Conservation (phyloP, 2,113 vertebrate genomes). For the Paedocypris sp. region DNA sequence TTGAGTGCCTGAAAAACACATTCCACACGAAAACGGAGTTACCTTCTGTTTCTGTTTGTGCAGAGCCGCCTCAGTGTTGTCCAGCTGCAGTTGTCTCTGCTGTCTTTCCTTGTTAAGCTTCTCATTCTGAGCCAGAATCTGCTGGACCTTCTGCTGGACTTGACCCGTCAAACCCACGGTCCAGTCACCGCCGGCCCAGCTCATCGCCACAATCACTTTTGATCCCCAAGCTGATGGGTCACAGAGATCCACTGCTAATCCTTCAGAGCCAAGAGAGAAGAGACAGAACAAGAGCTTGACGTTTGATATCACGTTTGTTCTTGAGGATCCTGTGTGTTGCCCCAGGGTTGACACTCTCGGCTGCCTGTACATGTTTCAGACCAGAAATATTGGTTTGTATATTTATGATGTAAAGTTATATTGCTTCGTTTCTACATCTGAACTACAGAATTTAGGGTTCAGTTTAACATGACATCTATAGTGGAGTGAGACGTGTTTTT, state of each 20-base stretch:
- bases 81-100: constrained; percentile 68
- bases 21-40: not conserved
- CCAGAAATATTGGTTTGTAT: constrained; percentile 5
- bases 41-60: constrained; percentile 67
- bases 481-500: too few relatives aligned
- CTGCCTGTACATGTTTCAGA: not conserved
- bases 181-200: constrained; percentile 72
- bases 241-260: constrained; percentile 6
- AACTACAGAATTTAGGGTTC: too few relatives aligned
- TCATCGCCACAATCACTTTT: constrained; percentile 46
- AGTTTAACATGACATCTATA: too few relatives aligned
- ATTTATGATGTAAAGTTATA: not conserved
- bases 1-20: not conserved
- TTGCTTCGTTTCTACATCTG: not conserved
- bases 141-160: constrained; percentile 60
- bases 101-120: constrained; percentile 60
- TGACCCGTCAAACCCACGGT: constrained; percentile 58
- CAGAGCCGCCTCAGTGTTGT: constrained; percentile 55
- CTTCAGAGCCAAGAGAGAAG: not conserved
- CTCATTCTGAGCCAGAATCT: constrained; percentile 61
- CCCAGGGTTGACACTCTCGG: constrained; percentile 5
- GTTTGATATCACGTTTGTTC: not conserved
- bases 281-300: not conserved
- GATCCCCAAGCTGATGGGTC: not conserved
- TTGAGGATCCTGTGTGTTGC: not conserved